Evolutionary conservation across 2,113 vertebrate genomes (phyloP), one percentile per base, ranked within the genome.

Genomic region (Prinia subflava): DNA sequence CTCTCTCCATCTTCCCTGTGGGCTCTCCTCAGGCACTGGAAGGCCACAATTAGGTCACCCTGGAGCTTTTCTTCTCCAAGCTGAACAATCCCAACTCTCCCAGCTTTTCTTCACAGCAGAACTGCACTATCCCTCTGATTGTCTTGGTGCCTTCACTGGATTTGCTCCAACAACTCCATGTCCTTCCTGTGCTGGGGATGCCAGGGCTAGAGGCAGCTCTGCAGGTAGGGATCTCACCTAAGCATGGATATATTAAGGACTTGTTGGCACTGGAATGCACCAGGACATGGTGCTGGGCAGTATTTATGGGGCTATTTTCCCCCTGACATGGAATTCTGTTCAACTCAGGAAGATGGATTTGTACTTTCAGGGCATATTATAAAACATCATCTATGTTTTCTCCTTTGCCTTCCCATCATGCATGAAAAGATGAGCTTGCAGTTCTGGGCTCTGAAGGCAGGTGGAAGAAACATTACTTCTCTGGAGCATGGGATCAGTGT

Each of bases 401-500:
- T 21, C 15, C 21, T 86, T 47, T 33, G 53, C 49, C 22, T 71
- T 73, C 41, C 52, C 5, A 3, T 35, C 56, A 44, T 2, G 13
- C 47, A 30, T 24, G 42, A 25, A 67, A 71, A 52, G 44, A 90
- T 68, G 57, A 93, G 67, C 62, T 62, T 76, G 75, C 63, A 84
- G 23, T 64, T 75, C 62, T 64, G 33, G 7, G 56, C 13, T 69
- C 52, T 35, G 69, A 42, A 49, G 65, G 33, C 24, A 79, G 70
- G 71, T 56, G 67, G 79, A 63, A 90, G 63, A 76, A 85, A n/a
- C 15, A 23, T 12, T 11, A 67, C 69, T 49, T 56, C 56, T 31
- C 27, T 2, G 1, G 73, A 41, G 1, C 15, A 15, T 1, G 15
- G 67, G 2, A 85, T 46, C 24, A 17, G 42, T 11, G 31, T 0